Conservation (phyloP, 1,140 invertebrate species). For the Plodia interpunctella region DNA sequence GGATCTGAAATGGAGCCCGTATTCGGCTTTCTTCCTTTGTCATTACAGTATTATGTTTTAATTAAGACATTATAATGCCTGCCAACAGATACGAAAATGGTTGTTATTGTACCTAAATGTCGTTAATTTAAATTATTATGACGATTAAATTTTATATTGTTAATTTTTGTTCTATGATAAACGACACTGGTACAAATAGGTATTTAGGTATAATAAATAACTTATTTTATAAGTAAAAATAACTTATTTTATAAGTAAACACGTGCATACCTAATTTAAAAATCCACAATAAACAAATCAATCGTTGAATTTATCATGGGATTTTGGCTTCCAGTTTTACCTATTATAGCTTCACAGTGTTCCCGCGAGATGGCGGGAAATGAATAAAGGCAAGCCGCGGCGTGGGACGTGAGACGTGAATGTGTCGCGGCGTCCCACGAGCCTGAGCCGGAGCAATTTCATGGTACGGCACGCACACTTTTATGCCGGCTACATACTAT, state of each 20-base stretch:
- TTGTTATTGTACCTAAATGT: background rate
- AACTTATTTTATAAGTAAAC: no score
- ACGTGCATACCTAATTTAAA: no score
- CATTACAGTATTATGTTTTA: slow-evolving; percentile 2
- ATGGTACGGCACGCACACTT: slow-evolving; percentile 10
- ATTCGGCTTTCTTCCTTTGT: background rate
- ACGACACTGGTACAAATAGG: background rate
- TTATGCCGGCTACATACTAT: slow-evolving; percentile 3
- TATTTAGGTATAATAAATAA: no score
- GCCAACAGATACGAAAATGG: background rate
- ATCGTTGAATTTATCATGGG: background rate
- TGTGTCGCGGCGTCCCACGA: slow-evolving; percentile 3
- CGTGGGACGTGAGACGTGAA: background rate
- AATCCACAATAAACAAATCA: no score
- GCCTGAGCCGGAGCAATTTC: slow-evolving; percentile 3
- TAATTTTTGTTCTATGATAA: background rate
- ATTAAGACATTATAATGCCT: background rate
- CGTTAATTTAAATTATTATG: background rate
- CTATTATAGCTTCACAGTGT: no score
- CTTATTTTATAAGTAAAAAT: no score
- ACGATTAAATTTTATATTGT: background rate
- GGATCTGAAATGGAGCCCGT: slow-evolving; percentile 20
- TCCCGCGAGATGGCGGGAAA: slow-evolving; percentile 3
- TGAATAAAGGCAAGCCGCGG: slow-evolving; percentile 5
- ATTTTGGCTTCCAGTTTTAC: no score